Evolutionary conservation across 2,888 invertebrate species (phyloP), one percentile per base, ranked within the genome.

Genomic region (Nowickia ferox): DNA sequence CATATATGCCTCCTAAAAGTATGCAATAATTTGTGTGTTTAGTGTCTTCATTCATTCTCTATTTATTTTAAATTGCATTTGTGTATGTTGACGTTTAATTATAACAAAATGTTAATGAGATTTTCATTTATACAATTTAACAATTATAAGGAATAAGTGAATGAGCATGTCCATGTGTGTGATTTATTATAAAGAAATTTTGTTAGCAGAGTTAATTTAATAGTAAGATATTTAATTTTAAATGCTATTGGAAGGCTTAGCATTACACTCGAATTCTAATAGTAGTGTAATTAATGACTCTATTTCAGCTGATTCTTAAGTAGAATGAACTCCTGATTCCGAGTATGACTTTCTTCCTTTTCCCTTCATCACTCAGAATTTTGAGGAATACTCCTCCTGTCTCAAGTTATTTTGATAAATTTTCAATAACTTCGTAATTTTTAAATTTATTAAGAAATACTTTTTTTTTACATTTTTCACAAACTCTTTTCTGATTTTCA

Each of bases 31-130:
- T 77, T 68, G 22, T 44, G 2, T 38, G 1, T 22, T 13, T 22
- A 46, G n/a, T 40, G 13, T 69, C 38, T 63, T 40, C 22, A 30
- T 38, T 42, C 9, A 55, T 48, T 53, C 19, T 65, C 48, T 84
- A 66, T 53, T 84, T 80, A 68, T 84, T 79, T 85, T 57, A 81
- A 88, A 88, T 88, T 88, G 84, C 89, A 87, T 89, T 89, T 89
- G 91, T 89, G 88, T 89, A 89, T 89, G 89, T 89, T 89, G 89
- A 88, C 89, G 89, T 89, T 89, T 89, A 89, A 90, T 90, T 90
- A 90, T 88, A 88, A 89, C 87, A 88, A 79, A 85, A 88, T 89
- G 88, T 89, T 89, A 90, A 90, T 89, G 87, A 90, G 89, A 87
- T 90, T 90, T 88, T 87, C 87, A 87, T 83, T 85, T 87, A 82